These are phyloP conservation scores for Pangasianodon hypophthalmus DNA, from an alignment of 2,113 vertebrate species.

Conservation along the genomic window DNA sequence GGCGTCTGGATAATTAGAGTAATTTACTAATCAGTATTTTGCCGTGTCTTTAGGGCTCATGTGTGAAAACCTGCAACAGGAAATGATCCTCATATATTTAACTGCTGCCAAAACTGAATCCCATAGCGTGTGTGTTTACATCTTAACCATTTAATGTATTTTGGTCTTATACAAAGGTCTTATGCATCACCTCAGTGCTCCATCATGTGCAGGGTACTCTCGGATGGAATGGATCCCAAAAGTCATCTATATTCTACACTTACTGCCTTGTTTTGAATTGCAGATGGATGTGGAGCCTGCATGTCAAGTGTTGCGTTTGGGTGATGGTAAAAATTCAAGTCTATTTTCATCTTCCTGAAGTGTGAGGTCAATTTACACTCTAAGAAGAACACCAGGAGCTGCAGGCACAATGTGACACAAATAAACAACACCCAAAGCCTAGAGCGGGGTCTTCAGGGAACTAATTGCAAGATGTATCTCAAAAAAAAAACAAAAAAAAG, in stretches of 20 bases:
- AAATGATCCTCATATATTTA: neutral
- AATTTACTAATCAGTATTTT: neutral
- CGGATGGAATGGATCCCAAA: constrained; percentile 37
- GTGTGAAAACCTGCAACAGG: neutral
- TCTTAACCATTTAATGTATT: constrained; percentile 24
- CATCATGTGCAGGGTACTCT: constrained; percentile 51
- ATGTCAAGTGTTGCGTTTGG: constrained; percentile 58
- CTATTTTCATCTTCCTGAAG: constrained; percentile 63
- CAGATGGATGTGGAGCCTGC: constrained; percentile 58
- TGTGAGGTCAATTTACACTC: constrained; percentile 52
- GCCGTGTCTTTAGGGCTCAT: neutral
- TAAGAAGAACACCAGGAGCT: constrained; percentile 42
- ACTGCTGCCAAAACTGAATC: neutral
- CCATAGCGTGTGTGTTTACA: neutral
- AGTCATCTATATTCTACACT: constrained; percentile 51
- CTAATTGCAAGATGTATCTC: constrained; percentile 18
- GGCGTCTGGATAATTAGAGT: neutral
- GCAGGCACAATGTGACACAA: constrained; percentile 31
- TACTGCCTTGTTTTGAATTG: constrained; percentile 60
- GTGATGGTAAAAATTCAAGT: constrained; percentile 51
- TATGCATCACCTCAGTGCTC: constrained; percentile 24
- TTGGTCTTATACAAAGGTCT: constrained; percentile 18
- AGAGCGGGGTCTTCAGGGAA: constrained; percentile 15
- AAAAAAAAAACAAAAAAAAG: neutral
- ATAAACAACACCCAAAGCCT: constrained; percentile 39